A percentile compares a stretch with the other conserved stretches of the same genome.
Conservation (phyloP, 37 sponge, comb jelly and placozoan species). For the Eunapius fragilis region DNA sequence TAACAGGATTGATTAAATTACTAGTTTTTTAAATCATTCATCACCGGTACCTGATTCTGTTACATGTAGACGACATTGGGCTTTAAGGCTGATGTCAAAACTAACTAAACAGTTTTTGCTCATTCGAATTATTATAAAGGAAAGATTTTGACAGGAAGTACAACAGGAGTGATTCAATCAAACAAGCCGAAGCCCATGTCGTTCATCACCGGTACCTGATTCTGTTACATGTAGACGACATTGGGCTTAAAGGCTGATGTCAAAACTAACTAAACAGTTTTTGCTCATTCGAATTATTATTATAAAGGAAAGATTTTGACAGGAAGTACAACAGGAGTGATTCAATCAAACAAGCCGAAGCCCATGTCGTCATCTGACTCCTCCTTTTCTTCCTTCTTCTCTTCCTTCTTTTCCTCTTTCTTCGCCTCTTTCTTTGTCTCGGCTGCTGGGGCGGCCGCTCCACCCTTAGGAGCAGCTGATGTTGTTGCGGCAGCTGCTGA, state of each 20-base stretch:
- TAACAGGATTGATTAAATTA: too few relatives aligned
- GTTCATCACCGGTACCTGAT: too few relatives aligned
- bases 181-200: too few relatives aligned
- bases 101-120: neutral
- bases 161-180: too few relatives aligned
- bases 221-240: too few relatives aligned
- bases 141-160: neutral
- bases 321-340: neutral
- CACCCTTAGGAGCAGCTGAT: slow-evolving; percentile 29
- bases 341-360: slow-evolving; percentile 92
- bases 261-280: neutral
- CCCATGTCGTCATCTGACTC: slow-evolving; percentile 99
- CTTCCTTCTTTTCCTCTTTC: slow-evolving; percentile 78
- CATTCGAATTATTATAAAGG: neutral
- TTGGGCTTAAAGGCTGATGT: too few relatives aligned
- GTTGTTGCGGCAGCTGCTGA: neutral
- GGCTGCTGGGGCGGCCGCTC: slow-evolving; percentile 61
- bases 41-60: too few relatives aligned
- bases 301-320: neutral
- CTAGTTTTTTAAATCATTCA: too few relatives aligned
- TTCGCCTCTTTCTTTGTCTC: slow-evolving; percentile 39
- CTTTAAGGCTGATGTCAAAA: too few relatives aligned
- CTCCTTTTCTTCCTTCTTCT: slow-evolving; percentile 76
- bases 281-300: neutral
- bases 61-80: too few relatives aligned